These are phyloP conservation scores for Thymallus thymallus DNA, from an alignment of 2,113 vertebrate species.

Conservation along the genomic window DNA sequence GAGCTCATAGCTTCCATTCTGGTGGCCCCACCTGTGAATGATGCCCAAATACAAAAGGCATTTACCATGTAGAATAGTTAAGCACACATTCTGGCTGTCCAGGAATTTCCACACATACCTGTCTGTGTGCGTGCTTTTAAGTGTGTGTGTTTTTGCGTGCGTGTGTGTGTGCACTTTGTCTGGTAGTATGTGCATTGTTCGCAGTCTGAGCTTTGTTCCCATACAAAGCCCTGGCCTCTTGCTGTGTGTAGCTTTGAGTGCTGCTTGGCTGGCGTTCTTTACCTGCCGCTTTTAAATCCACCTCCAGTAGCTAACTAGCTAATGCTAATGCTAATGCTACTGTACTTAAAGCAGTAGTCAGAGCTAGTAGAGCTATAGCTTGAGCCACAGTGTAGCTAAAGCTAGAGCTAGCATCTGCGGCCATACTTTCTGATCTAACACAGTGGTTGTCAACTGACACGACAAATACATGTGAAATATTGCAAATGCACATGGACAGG, in stretches of 20 bases:
- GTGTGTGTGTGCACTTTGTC: conserved; percentile 5
- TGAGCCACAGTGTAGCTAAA: too few species aligned
- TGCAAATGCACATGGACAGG: background rate
- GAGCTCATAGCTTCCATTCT: background rate
- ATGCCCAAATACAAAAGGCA: conserved; percentile 2
- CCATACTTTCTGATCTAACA: conserved; percentile 2
- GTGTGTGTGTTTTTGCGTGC: conserved; percentile 6
- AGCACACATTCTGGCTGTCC: conserved; percentile 11
- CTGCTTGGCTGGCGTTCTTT: conserved; percentile 33
- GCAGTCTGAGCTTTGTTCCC: conserved; percentile 15
- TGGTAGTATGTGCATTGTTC: conserved; percentile 6
- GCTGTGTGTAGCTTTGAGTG: conserved; percentile 19
- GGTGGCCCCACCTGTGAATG: background rate
- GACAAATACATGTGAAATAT: background rate
- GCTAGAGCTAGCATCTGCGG: too few species aligned
- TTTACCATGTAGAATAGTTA: conserved; percentile 10
- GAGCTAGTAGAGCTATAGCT: too few species aligned
- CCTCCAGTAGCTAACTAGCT: conserved; percentile 6
- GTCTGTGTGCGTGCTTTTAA: conserved; percentile 6
- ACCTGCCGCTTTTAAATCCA: conserved; percentile 18
- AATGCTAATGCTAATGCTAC: background rate
- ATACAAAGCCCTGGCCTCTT: conserved; percentile 14
- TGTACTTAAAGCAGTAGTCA: too few species aligned
- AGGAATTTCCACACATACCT: conserved; percentile 15
- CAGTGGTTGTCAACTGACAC: conserved; percentile 50